Conservation (phyloP, 2,888 invertebrate species). For the Drosophila falleni region DNA sequence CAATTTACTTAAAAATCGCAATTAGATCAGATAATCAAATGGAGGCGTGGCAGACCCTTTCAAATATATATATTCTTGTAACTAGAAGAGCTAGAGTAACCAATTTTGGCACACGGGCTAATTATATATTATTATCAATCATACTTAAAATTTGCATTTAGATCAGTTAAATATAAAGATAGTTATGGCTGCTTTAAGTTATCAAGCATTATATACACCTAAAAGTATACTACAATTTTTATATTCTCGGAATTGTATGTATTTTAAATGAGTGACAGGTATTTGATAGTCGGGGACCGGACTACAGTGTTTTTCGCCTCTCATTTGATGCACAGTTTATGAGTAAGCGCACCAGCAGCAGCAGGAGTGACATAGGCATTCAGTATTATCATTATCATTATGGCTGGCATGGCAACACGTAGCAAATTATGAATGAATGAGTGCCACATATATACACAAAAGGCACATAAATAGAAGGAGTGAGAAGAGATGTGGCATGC, state of each 20-base stretch:
- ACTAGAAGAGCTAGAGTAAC: too few relatives aligned
- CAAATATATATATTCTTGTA: too few relatives aligned
- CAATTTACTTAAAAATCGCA: too few relatives aligned
- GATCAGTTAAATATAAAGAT: too few relatives aligned
- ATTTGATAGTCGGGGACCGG: background rate
- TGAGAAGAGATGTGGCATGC: constrained; percentile 8
- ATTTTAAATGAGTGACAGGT: background rate
- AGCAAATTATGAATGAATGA: constrained; percentile 78
- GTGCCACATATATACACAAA: constrained; percentile 22
- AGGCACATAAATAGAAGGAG: constrained; percentile 13
- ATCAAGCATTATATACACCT: background rate
- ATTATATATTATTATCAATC: too few relatives aligned
- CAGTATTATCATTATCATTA: constrained; percentile 69
- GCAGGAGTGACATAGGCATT: constrained; percentile 2
- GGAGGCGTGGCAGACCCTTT: too few relatives aligned
- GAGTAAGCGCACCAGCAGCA: constrained; percentile 27
- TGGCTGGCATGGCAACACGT: constrained; percentile 67
- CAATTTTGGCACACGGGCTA: too few relatives aligned
- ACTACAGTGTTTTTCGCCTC: constrained; percentile 3
- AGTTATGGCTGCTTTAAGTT: background rate
- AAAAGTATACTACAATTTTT: background rate
- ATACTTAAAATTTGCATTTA: too few relatives aligned
- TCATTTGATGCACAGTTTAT: constrained; percentile 77
- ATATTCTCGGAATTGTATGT: background rate
- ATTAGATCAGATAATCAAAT: too few relatives aligned